Conservation (phyloP, 1,140 invertebrate species). For the Caenorhabditis latens region DNA sequence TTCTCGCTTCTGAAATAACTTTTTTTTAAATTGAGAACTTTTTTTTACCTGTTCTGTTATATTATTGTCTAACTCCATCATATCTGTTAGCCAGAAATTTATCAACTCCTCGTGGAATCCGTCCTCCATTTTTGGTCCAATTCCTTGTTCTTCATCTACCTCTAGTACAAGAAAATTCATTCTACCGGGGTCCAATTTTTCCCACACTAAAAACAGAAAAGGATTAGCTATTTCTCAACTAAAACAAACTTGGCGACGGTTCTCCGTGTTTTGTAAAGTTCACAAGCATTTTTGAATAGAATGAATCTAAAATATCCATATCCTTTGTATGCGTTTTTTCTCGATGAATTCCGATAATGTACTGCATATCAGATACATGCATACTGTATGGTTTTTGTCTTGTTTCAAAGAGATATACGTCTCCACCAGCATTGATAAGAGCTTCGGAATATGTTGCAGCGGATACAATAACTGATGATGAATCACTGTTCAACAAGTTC, state of each 20-base stretch:
- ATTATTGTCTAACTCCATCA: slow-evolving; percentile 3
- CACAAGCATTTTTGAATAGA: slow-evolving; percentile 9
- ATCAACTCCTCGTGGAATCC: background rate
- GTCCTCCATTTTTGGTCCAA: background rate
- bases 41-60: background rate
- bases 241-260: background rate
- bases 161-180: background rate
- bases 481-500: background rate
- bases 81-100: background rate
- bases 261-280: slow-evolving; percentile 15
- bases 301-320: slow-evolving; percentile 33
- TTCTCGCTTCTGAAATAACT: background rate
- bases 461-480: background rate
- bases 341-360: background rate
- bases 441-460: background rate
- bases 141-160: background rate
- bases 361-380: slow-evolving; percentile 37
- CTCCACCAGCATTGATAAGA: background rate
- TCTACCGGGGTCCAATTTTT: background rate
- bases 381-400: slow-evolving; percentile 1
- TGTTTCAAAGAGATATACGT: background rate
- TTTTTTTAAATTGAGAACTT: background rate
- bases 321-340: background rate
- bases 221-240: background rate
- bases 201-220: background rate